These are phyloP conservation scores for Pseudotriccus pelzelni DNA, from an alignment of 2,797 vertebrate genomes.

Conservation along the genomic window DNA sequence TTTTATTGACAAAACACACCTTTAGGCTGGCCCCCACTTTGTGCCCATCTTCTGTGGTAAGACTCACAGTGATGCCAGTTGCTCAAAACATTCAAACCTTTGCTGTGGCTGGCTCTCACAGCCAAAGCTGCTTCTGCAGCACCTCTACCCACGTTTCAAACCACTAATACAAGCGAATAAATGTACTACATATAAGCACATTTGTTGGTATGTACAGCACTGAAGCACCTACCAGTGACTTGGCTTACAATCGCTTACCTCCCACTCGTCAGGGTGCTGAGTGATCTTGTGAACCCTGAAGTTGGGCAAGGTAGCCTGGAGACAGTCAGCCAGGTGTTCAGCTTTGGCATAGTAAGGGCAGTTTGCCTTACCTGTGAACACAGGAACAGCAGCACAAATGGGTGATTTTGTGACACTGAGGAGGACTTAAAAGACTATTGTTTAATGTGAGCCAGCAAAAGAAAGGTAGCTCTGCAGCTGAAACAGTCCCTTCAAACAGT, in stretches of 20 bases:
- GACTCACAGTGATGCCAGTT: not conserved
- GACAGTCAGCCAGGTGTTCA: constrained; percentile 86
- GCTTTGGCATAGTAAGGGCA: constrained; percentile 90
- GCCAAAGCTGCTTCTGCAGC: not conserved
- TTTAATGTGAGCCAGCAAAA: not conserved
- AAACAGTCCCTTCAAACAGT: not conserved
- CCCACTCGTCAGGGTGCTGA: constrained; percentile 85
- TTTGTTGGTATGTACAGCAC: not conserved
- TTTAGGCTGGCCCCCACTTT: not conserved
- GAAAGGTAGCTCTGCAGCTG: not conserved
- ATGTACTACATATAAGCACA: not conserved
- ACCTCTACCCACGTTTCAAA: not conserved
- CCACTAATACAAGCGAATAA: not conserved
- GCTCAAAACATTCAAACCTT: not conserved
- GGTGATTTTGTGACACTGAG: not conserved
- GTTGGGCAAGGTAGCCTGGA: constrained; percentile 83
- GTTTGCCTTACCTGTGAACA: constrained; percentile 82
- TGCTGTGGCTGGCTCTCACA: not conserved
- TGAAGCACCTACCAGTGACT: not conserved
- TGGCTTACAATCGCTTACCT: constrained; percentile 75
- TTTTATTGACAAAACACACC: not conserved
- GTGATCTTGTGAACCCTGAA: constrained; percentile 87
- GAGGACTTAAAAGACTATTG: not conserved
- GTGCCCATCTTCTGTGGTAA: not conserved
- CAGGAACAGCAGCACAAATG: not conserved